phyloP scores from a whole-genome alignment of 2,797 vertebrate species.

The Loris lydekkerianus region DNA sequence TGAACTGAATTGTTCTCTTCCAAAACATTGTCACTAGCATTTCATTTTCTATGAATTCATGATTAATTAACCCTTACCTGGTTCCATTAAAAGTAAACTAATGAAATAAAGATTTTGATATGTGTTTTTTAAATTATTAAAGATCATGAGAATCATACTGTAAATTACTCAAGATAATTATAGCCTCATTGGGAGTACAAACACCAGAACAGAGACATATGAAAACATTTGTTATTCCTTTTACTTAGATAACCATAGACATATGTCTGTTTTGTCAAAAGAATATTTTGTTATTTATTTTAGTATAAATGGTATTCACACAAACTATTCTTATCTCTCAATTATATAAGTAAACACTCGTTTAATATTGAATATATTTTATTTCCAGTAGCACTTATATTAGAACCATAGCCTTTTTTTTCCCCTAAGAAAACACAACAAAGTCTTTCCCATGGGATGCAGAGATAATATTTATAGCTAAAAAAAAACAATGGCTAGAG shows the following conservation, averaged over 20 bases:
- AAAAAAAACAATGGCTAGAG: not conserved
- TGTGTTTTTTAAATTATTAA: slow-evolving; percentile 6
- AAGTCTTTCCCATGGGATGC: not conserved
- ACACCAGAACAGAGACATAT: not conserved
- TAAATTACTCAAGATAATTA: not conserved
- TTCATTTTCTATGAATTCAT: not conserved
- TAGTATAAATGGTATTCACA: not conserved
- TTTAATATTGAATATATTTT: slow-evolving; percentile 4
- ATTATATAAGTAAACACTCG: not conserved
- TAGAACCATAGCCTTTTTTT: not conserved
- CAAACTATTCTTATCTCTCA: not conserved
- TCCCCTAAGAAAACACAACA: not conserved
- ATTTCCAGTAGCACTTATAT: not conserved
- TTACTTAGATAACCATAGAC: not conserved
- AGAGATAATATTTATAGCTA: not conserved
- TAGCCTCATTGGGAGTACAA: not conserved
- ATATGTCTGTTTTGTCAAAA: not conserved
- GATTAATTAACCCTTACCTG: slow-evolving; percentile 11
- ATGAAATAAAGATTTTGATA: not conserved
- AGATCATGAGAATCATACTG: not conserved
- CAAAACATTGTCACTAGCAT: not conserved
- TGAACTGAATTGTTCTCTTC: not conserved
- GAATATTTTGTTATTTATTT: slow-evolving; percentile 36
- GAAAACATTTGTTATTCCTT: not conserved
- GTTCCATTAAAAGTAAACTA: not conserved